phyloP scores from a whole-genome alignment of 2,888 invertebrate species.

The Fissipunctia ypsillon region DNA sequence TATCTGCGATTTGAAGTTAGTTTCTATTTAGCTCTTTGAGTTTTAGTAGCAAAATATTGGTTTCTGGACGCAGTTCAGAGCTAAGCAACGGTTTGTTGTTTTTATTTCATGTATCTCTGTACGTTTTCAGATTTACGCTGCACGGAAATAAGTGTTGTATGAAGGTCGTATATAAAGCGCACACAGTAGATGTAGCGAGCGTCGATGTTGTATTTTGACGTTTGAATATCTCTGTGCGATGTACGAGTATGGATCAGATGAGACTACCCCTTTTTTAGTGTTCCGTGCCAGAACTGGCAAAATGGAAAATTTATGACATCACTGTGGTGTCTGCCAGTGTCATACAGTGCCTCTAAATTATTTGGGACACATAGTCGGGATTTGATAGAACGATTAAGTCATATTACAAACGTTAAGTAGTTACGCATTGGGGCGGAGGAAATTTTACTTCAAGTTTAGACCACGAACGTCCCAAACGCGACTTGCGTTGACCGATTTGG shows the following conservation, averaged over 20 bases:
- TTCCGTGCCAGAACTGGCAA: constrained; percentile 41
- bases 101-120: constrained; percentile 2
- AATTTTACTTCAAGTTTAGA: no score
- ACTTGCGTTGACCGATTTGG: no score
- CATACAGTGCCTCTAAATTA: no score
- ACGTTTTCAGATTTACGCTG: constrained; percentile 28
- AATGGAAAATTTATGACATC: constrained; percentile 35
- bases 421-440: no score
- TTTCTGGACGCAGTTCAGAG: constrained; percentile 21
- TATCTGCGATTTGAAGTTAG: constrained; percentile 54
- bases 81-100: constrained; percentile 18
- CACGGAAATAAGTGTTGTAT: constrained; percentile 33
- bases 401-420: no score
- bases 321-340: constrained; percentile 20
- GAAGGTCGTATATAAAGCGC: constrained; percentile 23
- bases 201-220: constrained; percentile 37
- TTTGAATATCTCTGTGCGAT: constrained; percentile 31
- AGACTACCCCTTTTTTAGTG: constrained; percentile 43
- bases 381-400: no score
- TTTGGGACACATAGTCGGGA: no score
- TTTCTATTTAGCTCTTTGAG: constrained; percentile 54
- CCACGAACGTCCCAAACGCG: no score
- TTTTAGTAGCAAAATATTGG: constrained; percentile 53
- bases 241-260: constrained; percentile 31
- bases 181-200: constrained; percentile 24